Evolutionary conservation across 2,888 invertebrate genomes (phyloP).

Genomic region (Polyommatus iphigenia): DNA sequence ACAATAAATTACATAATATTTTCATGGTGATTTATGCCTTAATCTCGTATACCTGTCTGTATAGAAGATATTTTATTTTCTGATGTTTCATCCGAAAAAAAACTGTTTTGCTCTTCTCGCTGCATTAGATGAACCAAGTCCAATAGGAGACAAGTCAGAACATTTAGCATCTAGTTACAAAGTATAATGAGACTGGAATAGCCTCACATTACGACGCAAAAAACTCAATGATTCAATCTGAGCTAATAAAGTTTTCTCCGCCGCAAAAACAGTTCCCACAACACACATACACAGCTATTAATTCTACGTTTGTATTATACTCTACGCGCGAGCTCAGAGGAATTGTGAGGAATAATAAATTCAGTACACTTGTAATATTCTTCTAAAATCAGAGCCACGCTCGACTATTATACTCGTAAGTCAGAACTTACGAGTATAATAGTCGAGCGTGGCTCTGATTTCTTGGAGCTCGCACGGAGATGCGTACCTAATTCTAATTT

Average conservation of each 20-base stretch:
- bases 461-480: too few relatives aligned
- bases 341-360: not conserved
- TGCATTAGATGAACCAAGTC: not conserved
- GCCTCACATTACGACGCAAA: not conserved
- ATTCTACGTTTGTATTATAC: not conserved
- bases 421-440: too few relatives aligned
- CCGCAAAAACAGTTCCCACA: slow-evolving; percentile 11
- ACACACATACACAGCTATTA: not conserved
- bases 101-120: not conserved
- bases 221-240: slow-evolving; percentile 7
- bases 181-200: slow-evolving; percentile 2
- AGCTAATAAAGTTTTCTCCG: slow-evolving; percentile 16
- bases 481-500: too few relatives aligned
- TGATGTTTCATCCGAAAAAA: too few relatives aligned
- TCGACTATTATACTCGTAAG: too few relatives aligned
- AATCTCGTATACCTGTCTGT: too few relatives aligned
- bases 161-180: not conserved
- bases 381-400: too few relatives aligned
- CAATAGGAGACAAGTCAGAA: not conserved
- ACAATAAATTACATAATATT: too few relatives aligned
- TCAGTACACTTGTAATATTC: too few relatives aligned
- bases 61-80: too few relatives aligned
- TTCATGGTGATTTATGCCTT: too few relatives aligned
- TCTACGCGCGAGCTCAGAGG: not conserved
- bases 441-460: too few relatives aligned